phyloP scores from a whole-genome alignment of 2,888 invertebrate genomes.

The Chymomyza amoena region DNA sequence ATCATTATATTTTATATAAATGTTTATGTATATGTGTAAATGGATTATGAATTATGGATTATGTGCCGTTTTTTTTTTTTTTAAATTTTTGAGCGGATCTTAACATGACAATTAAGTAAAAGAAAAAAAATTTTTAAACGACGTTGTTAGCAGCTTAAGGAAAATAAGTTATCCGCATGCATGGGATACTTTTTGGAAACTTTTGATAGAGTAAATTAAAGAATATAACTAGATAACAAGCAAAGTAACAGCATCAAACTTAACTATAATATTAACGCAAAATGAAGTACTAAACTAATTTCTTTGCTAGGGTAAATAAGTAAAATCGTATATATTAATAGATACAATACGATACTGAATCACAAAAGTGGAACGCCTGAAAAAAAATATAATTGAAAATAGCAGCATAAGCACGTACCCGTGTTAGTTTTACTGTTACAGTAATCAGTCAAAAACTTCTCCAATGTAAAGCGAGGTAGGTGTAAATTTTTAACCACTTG shows the following conservation, averaged over 20 bases:
- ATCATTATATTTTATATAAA: background rate
- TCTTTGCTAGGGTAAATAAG: background rate
- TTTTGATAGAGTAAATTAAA: background rate
- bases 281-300: conserved; percentile 6
- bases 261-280: background rate
- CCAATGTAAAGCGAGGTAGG: conserved; percentile 95
- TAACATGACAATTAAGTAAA: no score
- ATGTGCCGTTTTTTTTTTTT: conserved; percentile 48
- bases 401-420: conserved; percentile 81
- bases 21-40: conserved; percentile 12
- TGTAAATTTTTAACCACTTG: conserved; percentile 96
- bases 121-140: no score
- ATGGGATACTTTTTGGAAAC: no score
- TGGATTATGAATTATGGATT: conserved; percentile 62
- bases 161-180: no score
- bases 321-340: background rate
- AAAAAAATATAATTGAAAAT: conserved; percentile 33
- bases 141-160: no score
- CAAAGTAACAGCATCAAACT: background rate
- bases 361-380: background rate
- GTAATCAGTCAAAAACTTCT: conserved; percentile 96
- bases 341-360: background rate
- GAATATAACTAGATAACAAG: background rate
- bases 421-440: conserved; percentile 98
- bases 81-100: background rate